Evolutionary conservation across 2,113 vertebrate genomes (phyloP).

Genomic region (Cygnus atratus): DNA sequence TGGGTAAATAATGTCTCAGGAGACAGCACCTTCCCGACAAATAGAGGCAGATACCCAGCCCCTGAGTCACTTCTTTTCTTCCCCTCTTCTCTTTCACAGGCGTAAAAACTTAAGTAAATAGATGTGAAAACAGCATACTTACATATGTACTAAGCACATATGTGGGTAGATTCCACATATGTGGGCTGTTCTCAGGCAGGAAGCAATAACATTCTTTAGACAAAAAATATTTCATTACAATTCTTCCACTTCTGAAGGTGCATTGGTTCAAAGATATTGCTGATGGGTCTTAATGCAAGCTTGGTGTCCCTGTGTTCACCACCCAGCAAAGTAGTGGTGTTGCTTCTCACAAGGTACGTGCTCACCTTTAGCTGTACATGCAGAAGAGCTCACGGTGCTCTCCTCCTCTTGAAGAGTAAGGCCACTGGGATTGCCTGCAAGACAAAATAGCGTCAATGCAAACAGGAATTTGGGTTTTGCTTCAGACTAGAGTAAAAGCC

Average conservation of each 20-base stretch:
- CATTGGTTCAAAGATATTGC: background rate
- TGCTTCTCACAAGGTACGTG: background rate
- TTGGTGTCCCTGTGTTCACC: background rate
- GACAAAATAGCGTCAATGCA: background rate
- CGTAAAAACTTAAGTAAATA: background rate
- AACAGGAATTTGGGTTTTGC: background rate
- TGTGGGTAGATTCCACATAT: background rate
- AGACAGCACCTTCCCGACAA: background rate
- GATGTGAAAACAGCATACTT: background rate
- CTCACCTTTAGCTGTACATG: background rate
- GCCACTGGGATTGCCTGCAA: background rate
- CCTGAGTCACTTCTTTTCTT: background rate
- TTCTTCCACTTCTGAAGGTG: background rate
- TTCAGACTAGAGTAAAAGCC: background rate
- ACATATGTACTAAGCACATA: no score
- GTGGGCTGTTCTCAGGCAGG: background rate
- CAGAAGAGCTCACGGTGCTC: background rate
- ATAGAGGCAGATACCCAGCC: background rate
- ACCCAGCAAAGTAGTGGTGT: background rate
- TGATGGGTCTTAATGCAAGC: background rate
- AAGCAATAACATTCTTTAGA: background rate
- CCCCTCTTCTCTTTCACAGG: background rate
- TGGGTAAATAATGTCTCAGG: background rate
- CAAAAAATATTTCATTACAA: background rate
- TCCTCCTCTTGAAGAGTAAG: background rate